These are phyloP conservation scores for Drosophila biarmipes DNA, from an alignment of 1,140 invertebrate genomes.

Conservation along the genomic window DNA sequence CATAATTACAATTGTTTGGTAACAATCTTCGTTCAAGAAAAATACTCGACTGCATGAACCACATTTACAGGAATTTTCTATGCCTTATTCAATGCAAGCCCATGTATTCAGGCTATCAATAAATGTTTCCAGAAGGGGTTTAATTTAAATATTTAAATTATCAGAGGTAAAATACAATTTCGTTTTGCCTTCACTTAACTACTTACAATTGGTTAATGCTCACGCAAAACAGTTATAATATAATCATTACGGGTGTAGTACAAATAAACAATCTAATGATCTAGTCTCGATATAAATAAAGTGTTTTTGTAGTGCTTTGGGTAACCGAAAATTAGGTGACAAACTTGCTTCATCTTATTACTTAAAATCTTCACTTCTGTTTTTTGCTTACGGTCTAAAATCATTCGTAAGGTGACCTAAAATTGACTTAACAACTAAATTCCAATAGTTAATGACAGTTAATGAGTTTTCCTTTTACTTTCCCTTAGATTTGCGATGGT, in stretches of 20 bases:
- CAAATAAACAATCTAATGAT: constrained; percentile 68
- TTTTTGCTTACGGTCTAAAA: constrained; percentile 63
- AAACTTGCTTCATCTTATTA: constrained; percentile 50
- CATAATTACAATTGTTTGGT: constrained; percentile 68
- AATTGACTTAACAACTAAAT: constrained; percentile 75
- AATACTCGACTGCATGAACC: constrained; percentile 43
- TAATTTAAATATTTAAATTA: constrained; percentile 62
- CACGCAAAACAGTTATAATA: constrained; percentile 51
- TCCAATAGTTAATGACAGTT: constrained; percentile 74
- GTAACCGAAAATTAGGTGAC: constrained; percentile 34
- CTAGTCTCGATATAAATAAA: constrained; percentile 64
- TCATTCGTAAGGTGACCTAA: constrained; percentile 75
- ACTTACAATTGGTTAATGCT: constrained; percentile 57
- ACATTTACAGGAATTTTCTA: constrained; percentile 22
- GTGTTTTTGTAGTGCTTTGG: constrained; percentile 40
- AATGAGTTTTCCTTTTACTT: constrained; percentile 47
- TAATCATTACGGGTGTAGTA: constrained; percentile 58
- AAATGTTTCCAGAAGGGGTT: constrained; percentile 18
- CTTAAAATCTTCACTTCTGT: constrained; percentile 59
- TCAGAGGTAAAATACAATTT: constrained; percentile 65
- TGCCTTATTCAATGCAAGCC: constrained; percentile 17
- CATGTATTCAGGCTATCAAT: constrained; percentile 8
- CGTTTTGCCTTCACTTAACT: constrained; percentile 43
- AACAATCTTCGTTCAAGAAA: constrained; percentile 52
- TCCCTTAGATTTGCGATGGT: constrained; percentile 20